Evolutionary conservation across 2,888 invertebrate genomes (phyloP), one percentile per base, ranked within the genome.

Genomic region (Ornithoptera alexandrae): DNA sequence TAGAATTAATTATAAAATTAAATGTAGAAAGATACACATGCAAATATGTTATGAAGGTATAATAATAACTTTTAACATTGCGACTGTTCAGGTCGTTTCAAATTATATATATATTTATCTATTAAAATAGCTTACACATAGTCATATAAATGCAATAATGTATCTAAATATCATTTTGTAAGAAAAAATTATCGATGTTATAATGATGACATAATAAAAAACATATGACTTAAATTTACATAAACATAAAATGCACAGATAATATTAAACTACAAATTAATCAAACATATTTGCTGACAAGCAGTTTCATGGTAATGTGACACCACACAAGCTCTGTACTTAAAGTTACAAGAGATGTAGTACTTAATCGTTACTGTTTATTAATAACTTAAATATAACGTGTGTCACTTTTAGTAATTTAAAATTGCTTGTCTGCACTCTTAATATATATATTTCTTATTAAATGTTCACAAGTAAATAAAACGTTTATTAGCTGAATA

Each of bases 401-500:
- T 36, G 68, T 68, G 63, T 64, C 20, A 63, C 50, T 70, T 65
- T 65, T 65, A 68, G 56, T 58, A 15, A 64, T 66, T 62, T 67
- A 65, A n/a, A 50, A 63, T 63, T 46, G 53, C 53, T 20, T 63
- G 58, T 17, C 46, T 66, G 65, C 69, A 70, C 65, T 20, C 39
- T 42, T 15, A 15, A 15, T 57, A 53, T 57, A 36, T 64, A 60
- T 61, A 42, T 70, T 66, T 46, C 18, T 18, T 69, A 61, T 65
- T 66, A 56, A 66, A 62, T 66, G 58, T 70, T 65, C 65, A 53
- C 36, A 39, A 53, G 18, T 42, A 62, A n/a, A 42, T 65, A 53
- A 68, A n/a, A 63, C 66, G 63, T 63, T 61, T 62, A 69, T 62
- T 73, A 72, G 70, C 62, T 68, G 73, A 76, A 74, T 77, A 56